A percentile compares a stretch with the other conserved stretches of the same genome.
Conservation (phyloP, 2,888 invertebrate species). For the Euzophera pinguis region DNA sequence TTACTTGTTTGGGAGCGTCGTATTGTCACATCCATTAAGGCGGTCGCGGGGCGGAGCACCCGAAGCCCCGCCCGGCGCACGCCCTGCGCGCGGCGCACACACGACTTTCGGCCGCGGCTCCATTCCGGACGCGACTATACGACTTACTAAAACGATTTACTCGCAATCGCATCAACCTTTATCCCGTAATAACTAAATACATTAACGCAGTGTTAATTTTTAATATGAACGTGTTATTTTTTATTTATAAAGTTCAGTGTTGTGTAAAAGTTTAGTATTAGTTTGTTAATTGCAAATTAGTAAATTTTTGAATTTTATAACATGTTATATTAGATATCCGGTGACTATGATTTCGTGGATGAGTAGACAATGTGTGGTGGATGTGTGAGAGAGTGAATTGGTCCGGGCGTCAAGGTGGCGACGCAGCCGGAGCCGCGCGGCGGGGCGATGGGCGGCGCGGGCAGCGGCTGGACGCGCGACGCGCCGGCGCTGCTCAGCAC, state of each 20-base stretch:
- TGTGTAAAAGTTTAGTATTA: no score
- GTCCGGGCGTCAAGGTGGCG: constrained; percentile 42
- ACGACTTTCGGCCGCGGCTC: constrained; percentile 23
- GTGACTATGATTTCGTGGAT: constrained; percentile 23
- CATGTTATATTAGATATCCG: no score
- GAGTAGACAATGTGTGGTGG: constrained; percentile 23
- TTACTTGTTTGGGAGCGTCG: constrained; percentile 68
- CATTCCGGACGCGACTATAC: constrained; percentile 24
- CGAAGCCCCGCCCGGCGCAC: constrained; percentile 45
- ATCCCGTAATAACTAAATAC: constrained; percentile 35
- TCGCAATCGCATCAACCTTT: constrained; percentile 68
- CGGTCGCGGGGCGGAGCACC: constrained; percentile 51
- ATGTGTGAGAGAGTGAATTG: constrained; percentile 25
- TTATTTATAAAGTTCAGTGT: no score
- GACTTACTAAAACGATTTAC: constrained; percentile 68
- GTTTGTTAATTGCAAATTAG: no score
- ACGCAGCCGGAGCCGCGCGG: constrained; percentile 53
- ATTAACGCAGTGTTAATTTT: constrained; percentile 2
- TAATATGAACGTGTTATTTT: no score
- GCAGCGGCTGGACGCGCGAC: constrained; percentile 62
- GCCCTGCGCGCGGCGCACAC: constrained; percentile 35
- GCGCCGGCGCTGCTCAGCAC: constrained; percentile 73
- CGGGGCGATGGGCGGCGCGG: constrained; percentile 58
- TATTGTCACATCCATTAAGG: constrained; percentile 77
- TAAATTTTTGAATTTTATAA: no score